Conservation (phyloP, 2,888 invertebrate species). For the Temnothorax rugatulus region DNA sequence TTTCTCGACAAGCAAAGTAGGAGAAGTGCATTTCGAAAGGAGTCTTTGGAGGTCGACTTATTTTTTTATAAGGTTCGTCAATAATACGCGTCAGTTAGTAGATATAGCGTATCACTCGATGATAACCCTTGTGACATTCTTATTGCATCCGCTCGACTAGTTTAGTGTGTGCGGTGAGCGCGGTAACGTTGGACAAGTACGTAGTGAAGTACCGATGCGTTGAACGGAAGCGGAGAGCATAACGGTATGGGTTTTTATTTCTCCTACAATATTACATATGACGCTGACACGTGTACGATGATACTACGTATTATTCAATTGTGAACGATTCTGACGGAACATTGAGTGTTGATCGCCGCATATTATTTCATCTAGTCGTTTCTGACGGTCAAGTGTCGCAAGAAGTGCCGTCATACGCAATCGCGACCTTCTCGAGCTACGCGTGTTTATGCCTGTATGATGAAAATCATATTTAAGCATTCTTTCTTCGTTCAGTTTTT, state of each 20-base stretch:
- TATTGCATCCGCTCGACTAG: constrained; percentile 36
- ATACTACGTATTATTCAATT: background rate
- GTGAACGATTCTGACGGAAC: background rate
- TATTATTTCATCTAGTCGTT: background rate
- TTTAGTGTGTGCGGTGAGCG: constrained; percentile 14
- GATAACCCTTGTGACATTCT: constrained; percentile 54
- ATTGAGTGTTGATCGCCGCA: too few relatives aligned
- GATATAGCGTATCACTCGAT: constrained; percentile 27
- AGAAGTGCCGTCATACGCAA: background rate
- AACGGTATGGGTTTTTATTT: constrained; percentile 9
- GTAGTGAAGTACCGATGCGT: background rate
- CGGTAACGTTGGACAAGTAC: background rate
- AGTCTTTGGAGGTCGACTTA: background rate
- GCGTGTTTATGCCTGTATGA: background rate
- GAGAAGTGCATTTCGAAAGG: background rate
- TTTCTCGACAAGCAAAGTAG: background rate
- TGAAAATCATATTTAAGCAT: constrained; percentile 3
- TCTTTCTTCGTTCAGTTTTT: background rate
- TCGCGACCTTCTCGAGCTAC: background rate
- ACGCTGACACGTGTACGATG: background rate
- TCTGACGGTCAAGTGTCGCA: constrained; percentile 2
- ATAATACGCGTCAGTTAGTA: constrained; percentile 46
- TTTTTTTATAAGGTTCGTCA: constrained; percentile 40
- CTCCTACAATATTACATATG: background rate
- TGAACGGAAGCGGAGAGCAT: background rate